Conservation (phyloP, 2,888 invertebrate genomes). For the Hirtodrosophila histrioides region DNA sequence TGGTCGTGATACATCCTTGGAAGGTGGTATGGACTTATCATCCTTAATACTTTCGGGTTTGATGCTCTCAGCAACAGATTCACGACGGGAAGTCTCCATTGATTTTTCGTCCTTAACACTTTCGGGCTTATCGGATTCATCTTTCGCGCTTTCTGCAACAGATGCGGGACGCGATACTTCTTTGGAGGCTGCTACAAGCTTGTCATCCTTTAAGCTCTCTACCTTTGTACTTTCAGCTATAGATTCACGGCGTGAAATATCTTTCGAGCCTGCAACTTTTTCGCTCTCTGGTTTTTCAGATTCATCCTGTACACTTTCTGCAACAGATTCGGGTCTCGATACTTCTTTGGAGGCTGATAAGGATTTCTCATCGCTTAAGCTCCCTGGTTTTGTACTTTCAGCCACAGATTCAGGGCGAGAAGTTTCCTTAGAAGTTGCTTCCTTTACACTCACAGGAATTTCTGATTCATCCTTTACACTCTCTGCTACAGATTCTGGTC, state of each 20-base stretch:
- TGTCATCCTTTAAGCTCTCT: slow-evolving; percentile 24
- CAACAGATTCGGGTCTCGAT: not conserved
- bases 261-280: slow-evolving; percentile 29
- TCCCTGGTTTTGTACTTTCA: not conserved
- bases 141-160: slow-evolving; percentile 12
- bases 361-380: slow-evolving; percentile 25
- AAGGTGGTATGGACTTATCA: too few relatives aligned
- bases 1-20: too few relatives aligned
- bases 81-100: not conserved
- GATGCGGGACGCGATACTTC: slow-evolving; percentile 52
- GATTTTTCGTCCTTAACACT: slow-evolving; percentile 1
- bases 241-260: slow-evolving; percentile 40
- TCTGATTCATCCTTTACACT: too few relatives aligned
- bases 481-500: too few relatives aligned
- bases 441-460: not conserved
- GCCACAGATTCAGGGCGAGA: slow-evolving; percentile 6
- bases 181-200: slow-evolving; percentile 1
- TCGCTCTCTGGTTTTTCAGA: not conserved
- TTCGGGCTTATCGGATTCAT: too few relatives aligned
- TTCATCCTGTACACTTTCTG: slow-evolving; percentile 1
- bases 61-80: not conserved
- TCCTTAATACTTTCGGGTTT: too few relatives aligned
- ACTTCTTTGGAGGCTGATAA: not conserved
- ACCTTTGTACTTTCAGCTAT: slow-evolving; percentile 24
- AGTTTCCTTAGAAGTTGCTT: slow-evolving; percentile 6